A percentile compares a stretch with the other conserved stretches of the same genome.
Conservation (phyloP, 2,797 vertebrate species). For the Arnoldichthys spilopterus region DNA sequence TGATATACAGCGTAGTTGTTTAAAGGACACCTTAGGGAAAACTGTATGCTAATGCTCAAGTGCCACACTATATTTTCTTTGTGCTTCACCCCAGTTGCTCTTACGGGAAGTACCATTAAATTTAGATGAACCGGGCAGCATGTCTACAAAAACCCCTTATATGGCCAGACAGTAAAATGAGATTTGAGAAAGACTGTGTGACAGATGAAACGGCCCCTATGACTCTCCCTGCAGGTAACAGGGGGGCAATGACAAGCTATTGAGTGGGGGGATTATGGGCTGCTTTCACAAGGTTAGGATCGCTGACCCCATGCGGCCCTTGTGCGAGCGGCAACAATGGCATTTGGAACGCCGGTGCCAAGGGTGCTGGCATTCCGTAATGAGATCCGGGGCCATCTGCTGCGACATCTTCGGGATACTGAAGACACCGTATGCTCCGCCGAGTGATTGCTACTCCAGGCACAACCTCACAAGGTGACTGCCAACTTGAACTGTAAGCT, state of each 20-base stretch:
- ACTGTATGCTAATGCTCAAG: background rate
- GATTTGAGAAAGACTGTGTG: slow-evolving; percentile 11
- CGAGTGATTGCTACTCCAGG: slow-evolving; percentile 59
- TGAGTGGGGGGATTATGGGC: slow-evolving; percentile 54
- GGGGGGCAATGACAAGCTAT: slow-evolving; percentile 48
- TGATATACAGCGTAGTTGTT: background rate
- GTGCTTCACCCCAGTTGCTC: background rate
- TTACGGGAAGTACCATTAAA: background rate
- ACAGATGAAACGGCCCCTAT: slow-evolving; percentile 26
- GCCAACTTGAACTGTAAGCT: slow-evolving; percentile 41
- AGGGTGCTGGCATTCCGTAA: slow-evolving; percentile 68
- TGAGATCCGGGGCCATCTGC: slow-evolving; percentile 69
- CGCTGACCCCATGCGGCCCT: slow-evolving; percentile 59
- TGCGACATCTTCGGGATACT: slow-evolving; percentile 58
- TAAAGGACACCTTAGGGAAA: background rate
- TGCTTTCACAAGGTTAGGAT: slow-evolving; percentile 59
- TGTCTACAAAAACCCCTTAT: slow-evolving; percentile 10
- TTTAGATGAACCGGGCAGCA: background rate
- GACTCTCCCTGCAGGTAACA: slow-evolving; percentile 48
- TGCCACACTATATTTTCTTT: slow-evolving; percentile 1
- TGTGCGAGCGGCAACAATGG: slow-evolving; percentile 58
- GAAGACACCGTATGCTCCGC: slow-evolving; percentile 57
- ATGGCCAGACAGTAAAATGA: slow-evolving; percentile 25
- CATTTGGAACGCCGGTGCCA: slow-evolving; percentile 62
- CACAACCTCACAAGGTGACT: slow-evolving; percentile 59